A percentile compares a stretch with the other conserved stretches of the same genome.
Evolutionary conservation across 2,888 invertebrate genomes (phyloP).

Genomic region (Eristalis tenax): DNA sequence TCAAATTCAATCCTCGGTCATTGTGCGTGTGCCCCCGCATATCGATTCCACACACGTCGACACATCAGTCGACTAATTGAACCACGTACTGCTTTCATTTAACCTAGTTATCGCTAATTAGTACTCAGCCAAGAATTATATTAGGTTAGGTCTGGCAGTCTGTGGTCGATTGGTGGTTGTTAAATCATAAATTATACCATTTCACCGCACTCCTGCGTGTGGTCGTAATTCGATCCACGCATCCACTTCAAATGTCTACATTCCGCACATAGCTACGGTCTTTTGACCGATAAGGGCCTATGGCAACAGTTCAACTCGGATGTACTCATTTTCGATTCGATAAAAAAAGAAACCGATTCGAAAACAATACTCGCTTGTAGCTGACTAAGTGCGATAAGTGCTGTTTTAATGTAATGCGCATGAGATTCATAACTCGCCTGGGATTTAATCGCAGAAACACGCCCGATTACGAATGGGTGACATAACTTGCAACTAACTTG

Average conservation of each 20-base stretch:
- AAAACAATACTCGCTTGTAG: neutral
- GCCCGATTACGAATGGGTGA: no score
- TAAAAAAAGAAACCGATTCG: neutral
- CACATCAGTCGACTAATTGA: neutral
- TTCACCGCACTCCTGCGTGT: neutral
- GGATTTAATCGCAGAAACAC: neutral
- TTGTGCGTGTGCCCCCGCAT: neutral
- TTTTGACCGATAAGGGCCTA: constrained; percentile 7
- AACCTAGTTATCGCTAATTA: neutral
- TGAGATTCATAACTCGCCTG: neutral
- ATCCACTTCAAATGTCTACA: neutral
- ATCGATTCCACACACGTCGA: neutral
- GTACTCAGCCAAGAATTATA: neutral
- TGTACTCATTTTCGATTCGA: constrained; percentile 10
- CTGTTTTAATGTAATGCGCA: neutral
- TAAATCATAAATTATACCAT: neutral
- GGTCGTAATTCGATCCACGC: neutral
- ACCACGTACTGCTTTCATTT: neutral
- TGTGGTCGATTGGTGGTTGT: neutral
- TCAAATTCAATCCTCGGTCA: no score
- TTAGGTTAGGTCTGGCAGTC: neutral
- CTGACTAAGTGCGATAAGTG: neutral
- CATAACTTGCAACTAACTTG: no score
- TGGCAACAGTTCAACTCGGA: constrained; percentile 8
- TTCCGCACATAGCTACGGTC: no score